Conservation (phyloP, 2,113 vertebrate genomes). For the Thermophis baileyi region DNA sequence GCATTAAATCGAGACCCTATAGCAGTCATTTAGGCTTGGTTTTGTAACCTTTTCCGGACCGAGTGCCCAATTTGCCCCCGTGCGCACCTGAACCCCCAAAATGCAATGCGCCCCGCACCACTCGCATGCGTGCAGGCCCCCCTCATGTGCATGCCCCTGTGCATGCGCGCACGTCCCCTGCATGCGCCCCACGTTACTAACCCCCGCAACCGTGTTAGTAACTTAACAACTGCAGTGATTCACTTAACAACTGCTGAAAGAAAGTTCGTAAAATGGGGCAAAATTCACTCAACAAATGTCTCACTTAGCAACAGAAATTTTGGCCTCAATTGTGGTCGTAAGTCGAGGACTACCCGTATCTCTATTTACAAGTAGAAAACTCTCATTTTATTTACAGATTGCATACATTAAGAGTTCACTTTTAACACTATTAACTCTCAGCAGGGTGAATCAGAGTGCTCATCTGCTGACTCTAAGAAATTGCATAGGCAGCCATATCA, state of each 20-base stretch:
- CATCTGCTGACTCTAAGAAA: slow-evolving; percentile 12
- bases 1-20: neutral
- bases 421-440: neutral
- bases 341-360: neutral
- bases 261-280: too few relatives aligned
- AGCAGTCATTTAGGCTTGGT: too few relatives aligned
- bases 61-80: too few relatives aligned
- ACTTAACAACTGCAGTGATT: neutral
- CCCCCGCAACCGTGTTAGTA: too few relatives aligned
- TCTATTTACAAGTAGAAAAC: neutral
- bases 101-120: too few relatives aligned
- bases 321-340: neutral
- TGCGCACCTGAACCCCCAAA: too few relatives aligned
- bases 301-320: neutral
- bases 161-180: too few relatives aligned
- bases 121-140: too few relatives aligned
- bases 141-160: too few relatives aligned
- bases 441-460: neutral
- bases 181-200: too few relatives aligned
- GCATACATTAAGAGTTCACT: neutral
- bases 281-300: neutral
- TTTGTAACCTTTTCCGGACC: too few relatives aligned
- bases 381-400: neutral
- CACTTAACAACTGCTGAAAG: neutral
- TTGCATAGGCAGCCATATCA: neutral